A percentile compares a stretch with the other conserved stretches of the same genome.
Conservation (phyloP, 1,140 invertebrate species). For the Drosophila mojavensis region DNA sequence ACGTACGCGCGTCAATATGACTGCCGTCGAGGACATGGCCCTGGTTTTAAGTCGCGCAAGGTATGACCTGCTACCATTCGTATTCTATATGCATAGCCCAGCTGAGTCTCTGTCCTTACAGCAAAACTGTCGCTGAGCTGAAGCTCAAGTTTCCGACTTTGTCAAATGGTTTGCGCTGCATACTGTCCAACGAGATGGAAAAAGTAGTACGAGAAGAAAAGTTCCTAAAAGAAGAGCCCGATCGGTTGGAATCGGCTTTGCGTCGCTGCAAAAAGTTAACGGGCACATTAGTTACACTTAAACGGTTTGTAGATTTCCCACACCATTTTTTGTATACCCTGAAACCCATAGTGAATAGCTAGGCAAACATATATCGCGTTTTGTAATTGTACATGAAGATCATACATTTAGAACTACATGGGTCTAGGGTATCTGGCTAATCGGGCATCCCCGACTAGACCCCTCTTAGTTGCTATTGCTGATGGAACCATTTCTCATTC, state of each 20-base stretch:
- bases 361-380: no score
- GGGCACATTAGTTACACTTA: conserved; percentile 97
- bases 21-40: conserved; percentile 98
- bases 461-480: no score
- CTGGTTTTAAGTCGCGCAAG: conserved; percentile 94
- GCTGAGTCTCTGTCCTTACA: conserved; percentile 76
- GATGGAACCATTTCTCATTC: background rate
- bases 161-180: conserved; percentile 94
- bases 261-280: conserved; percentile 98
- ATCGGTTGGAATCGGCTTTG: conserved; percentile 94
- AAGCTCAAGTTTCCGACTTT: conserved; percentile 95
- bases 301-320: conserved; percentile 89
- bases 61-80: conserved; percentile 73
- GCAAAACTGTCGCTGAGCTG: conserved; percentile 97
- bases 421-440: no score
- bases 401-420: no score
- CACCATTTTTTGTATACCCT: background rate
- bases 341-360: no score
- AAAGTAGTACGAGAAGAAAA: conserved; percentile 97
- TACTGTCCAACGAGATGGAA: conserved; percentile 96
- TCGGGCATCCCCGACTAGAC: no score
- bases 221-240: conserved; percentile 97
- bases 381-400: no score
- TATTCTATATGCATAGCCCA: background rate
- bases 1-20: conserved; percentile 97